Evolutionary conservation across 2,888 invertebrate genomes (phyloP).

Genomic region (Linhomoeus sp.): DNA sequence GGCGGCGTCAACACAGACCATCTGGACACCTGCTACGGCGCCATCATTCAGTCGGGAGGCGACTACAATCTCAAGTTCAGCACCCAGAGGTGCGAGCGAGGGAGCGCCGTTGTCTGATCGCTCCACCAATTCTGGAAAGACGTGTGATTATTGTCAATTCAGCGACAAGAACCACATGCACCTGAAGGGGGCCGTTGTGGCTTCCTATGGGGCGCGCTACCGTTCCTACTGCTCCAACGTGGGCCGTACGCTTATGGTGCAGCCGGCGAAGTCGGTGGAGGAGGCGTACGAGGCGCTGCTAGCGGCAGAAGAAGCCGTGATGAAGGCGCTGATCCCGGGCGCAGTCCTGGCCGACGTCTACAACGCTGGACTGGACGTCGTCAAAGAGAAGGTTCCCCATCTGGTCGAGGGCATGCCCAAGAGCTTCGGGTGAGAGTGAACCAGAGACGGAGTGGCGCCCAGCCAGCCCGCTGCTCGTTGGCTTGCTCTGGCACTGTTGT

Average conservation of each 20-base stretch:
- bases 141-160: not conserved
- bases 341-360: conserved; percentile 66
- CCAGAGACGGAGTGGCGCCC: too few relatives aligned
- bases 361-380: conserved; percentile 47
- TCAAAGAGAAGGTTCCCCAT: conserved; percentile 64
- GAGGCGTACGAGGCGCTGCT: conserved; percentile 68
- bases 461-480: too few relatives aligned
- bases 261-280: conserved; percentile 50
- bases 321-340: conserved; percentile 54
- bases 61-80: conserved; percentile 91
- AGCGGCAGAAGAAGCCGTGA: conserved; percentile 65
- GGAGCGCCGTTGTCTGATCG: not conserved
- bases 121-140: not conserved
- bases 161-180: conserved; percentile 83
- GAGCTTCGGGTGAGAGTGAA: conserved; percentile 51
- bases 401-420: conserved; percentile 75
- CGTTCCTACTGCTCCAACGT: conserved; percentile 96
- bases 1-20: conserved; percentile 50
- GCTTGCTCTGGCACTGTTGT: too few relatives aligned
- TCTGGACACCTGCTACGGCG: conserved; percentile 92
- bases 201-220: conserved; percentile 78
- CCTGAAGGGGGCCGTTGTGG: conserved; percentile 74
- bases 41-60: conserved; percentile 98
- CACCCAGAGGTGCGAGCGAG: conserved; percentile 40
- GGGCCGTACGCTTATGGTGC: conserved; percentile 80